Evolutionary conservation across 2,888 invertebrate species (phyloP).

Genomic region (Aelia acuminata): DNA sequence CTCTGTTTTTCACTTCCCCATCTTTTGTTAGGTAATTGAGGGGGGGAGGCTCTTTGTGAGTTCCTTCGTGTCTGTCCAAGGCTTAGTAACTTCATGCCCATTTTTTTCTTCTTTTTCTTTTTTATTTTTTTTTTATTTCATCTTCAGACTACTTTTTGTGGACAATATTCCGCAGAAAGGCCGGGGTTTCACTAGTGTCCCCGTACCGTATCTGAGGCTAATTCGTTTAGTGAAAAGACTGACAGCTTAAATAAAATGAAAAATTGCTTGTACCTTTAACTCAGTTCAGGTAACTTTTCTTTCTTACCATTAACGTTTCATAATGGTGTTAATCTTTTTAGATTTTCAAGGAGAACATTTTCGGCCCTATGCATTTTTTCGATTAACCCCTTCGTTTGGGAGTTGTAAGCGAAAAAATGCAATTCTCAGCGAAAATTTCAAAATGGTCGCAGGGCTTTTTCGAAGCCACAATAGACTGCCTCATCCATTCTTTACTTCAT

Average conservation of each 20-base stretch:
- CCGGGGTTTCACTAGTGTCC: not conserved
- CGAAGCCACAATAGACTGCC: too few species aligned
- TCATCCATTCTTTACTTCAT: too few species aligned
- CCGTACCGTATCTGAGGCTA: not conserved
- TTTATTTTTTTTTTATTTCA: too few species aligned
- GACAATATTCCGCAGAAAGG: not conserved
- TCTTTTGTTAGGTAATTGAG: slow-evolving; percentile 43
- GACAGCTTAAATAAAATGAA: not conserved
- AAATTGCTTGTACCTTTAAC: not conserved
- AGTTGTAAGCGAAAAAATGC: too few species aligned
- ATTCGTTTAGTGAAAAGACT: not conserved
- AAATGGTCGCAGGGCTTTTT: too few species aligned
- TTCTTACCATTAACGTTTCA: too few species aligned
- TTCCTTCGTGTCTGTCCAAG: not conserved
- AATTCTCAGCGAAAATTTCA: too few species aligned
- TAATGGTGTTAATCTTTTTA: too few species aligned
- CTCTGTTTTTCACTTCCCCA: slow-evolving; percentile 30
- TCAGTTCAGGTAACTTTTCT: not conserved
- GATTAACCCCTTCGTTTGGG: too few species aligned
- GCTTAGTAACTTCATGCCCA: slow-evolving; percentile 14
- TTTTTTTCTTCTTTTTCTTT: not conserved
- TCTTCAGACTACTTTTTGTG: not conserved
- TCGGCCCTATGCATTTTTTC: too few species aligned
- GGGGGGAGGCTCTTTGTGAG: not conserved
- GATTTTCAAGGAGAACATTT: too few species aligned